Base-by-base conservation (phyloP, 2,888 invertebrate species). In the Hydrotaea diabolus region DNA sequence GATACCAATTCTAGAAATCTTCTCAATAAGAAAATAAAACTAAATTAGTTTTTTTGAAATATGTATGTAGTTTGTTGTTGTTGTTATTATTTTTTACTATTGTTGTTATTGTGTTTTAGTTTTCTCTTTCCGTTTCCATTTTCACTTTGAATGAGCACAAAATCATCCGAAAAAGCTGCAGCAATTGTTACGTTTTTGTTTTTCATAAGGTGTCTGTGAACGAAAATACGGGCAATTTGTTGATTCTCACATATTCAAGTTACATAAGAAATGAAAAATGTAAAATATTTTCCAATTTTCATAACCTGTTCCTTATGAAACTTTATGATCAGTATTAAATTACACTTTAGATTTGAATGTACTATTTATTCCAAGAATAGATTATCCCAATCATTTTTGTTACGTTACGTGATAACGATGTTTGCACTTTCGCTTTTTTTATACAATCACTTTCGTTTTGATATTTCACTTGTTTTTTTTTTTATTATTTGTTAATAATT, bases 141-240 rank as follows among this genome's bases (percentile, higher is more conserved):
- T 49, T 49, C 13, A 49, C n/a, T 49, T 71, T 49, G 2, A 17
- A 26, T 74, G 23, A 53, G 64, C 49, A 79, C 15, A 64, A 55
- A 49, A 49, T 19, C 17, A 83, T 55, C 49, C 5, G 49, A 49
- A 49, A 43, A 49, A n/a, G 39, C 43, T 77, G 77, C 77, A 55
- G 83, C 77, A 74, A 75, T 64, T 75, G 80, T 83, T 80, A 75
- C 77, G 80, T 80, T 77, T 83, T 69, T 62, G 80, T 80, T 77
- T 83, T 69, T 62, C 36, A 19, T 11, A 80, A 59, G 66, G 72
- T 49, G 26, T 66, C 73, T 43, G 15, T 11, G 15, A n/a, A n/a
- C 15, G 43, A 43, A 43, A 36, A 31, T 73, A 21, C 8, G 71
- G 72, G 66, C 49, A 23, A 46, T 49, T 21, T 62, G 75, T 74